Percentiles rank a stretch among this genome's conserved stretches.
phyloP scores from a whole-genome alignment of 2,888 invertebrate genomes.

The Mongoloraphidia duomilia region DNA sequence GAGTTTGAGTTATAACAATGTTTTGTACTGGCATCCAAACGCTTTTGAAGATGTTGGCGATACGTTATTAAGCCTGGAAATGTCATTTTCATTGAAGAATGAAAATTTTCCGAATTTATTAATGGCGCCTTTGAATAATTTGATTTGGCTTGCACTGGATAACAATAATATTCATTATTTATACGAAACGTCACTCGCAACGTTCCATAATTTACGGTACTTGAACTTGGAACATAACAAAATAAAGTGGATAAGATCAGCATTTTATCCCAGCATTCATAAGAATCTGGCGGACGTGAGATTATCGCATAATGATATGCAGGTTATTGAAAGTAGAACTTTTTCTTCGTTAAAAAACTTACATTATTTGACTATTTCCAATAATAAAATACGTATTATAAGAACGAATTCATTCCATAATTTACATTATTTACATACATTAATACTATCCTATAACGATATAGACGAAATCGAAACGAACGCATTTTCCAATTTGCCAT shows the following conservation, averaged over 20 bases:
- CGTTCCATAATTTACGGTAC: conserved; percentile 50
- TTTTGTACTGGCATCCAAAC: conserved; percentile 59
- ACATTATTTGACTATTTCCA: conserved; percentile 56
- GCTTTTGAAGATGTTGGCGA: conserved; percentile 58
- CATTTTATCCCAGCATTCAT: conserved; percentile 49
- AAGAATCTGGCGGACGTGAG: conserved; percentile 55
- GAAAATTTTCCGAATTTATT: conserved; percentile 57
- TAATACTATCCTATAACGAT: conserved; percentile 63
- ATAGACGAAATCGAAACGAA: conserved; percentile 51
- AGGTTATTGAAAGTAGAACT: conserved; percentile 43
- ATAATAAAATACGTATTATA: conserved; percentile 52
- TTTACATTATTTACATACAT: conserved; percentile 55
- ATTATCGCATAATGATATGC: conserved; percentile 59
- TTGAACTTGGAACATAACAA: conserved; percentile 67
- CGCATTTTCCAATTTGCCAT: conserved; percentile 54
- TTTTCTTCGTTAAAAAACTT: conserved; percentile 53
- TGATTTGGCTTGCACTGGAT: conserved; percentile 64
- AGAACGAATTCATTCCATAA: conserved; percentile 52
- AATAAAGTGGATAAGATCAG: conserved; percentile 44
- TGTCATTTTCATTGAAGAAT: conserved; percentile 65
- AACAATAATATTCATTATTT: conserved; percentile 62
- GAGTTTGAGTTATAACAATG: conserved; percentile 70
- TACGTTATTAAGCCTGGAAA: conserved; percentile 58
- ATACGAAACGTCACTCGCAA: conserved; percentile 46
- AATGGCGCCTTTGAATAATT: conserved; percentile 47